A percentile compares a stretch with the other conserved stretches of the same genome.
Evolutionary conservation across 2,888 invertebrate genomes (phyloP).

Genomic region (Pollenia amentaria): DNA sequence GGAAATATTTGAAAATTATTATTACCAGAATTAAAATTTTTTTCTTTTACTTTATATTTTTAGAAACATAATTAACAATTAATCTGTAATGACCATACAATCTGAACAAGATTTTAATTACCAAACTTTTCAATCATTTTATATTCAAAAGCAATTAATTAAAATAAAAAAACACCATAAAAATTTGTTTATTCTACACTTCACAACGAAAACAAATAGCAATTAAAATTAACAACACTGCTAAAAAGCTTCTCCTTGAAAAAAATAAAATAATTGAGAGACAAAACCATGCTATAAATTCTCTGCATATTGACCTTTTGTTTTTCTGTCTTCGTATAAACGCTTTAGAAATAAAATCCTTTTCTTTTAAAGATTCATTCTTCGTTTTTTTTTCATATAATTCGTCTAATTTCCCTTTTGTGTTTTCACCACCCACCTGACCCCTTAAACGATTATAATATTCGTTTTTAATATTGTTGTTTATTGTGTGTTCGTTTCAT

Average conservation of each 20-base stretch:
- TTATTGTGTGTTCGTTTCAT: conserved; percentile 31
- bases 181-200: not conserved
- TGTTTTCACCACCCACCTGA: conserved; percentile 60
- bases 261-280: not conserved
- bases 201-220: not conserved
- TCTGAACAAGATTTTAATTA: not conserved
- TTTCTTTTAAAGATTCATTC: not conserved
- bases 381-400: conserved; percentile 4
- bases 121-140: not conserved
- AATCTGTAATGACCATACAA: not conserved
- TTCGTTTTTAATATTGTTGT: conserved; percentile 60
- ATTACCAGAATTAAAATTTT: no score
- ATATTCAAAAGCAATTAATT: not conserved
- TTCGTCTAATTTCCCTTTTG: conserved; percentile 51
- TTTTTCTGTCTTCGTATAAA: not conserved
- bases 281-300: not conserved
- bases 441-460: conserved; percentile 63
- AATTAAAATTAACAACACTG: not conserved
- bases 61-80: not conserved
- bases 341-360: conserved; percentile 5
- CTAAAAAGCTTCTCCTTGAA: not conserved
- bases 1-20: no score
- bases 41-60: no score
- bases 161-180: not conserved
- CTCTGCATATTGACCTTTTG: conserved; percentile 23